Evolutionary conservation across 1,140 invertebrate genomes (phyloP).

Genomic region (Lordiphosa clarofinis): DNA sequence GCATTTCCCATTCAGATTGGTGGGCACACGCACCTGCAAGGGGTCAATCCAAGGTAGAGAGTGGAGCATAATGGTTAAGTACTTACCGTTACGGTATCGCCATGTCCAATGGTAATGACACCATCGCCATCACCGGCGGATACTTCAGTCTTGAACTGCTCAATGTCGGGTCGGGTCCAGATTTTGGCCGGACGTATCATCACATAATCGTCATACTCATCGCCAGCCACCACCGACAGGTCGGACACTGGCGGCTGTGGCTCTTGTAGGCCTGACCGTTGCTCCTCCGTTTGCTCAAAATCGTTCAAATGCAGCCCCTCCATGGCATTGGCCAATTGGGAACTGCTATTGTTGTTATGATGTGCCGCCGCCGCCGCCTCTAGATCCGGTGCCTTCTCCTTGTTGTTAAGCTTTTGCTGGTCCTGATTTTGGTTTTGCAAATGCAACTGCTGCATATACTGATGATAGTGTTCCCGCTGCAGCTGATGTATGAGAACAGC

Average conservation of each 20-base stretch:
- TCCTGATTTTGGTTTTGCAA: constrained; percentile 74
- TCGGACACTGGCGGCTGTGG: background rate
- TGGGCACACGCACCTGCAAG: constrained; percentile 92
- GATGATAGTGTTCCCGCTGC: constrained; percentile 98
- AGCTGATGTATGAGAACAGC: constrained; percentile 94
- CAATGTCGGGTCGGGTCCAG: constrained; percentile 96
- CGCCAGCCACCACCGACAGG: constrained; percentile 40
- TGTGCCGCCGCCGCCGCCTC: too few species aligned
- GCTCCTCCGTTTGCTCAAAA: constrained; percentile 19
- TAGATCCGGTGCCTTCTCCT: too few species aligned
- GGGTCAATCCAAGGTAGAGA: background rate
- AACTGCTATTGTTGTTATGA: constrained; percentile 45
- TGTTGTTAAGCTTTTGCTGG: too few species aligned
- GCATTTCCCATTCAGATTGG: constrained; percentile 94
- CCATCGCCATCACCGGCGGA: constrained; percentile 95
- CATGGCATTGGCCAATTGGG: constrained; percentile 49
- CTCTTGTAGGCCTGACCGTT: background rate
- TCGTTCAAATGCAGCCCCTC: constrained; percentile 37
- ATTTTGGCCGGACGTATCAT: constrained; percentile 91
- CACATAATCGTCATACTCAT: constrained; percentile 80
- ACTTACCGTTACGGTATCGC: constrained; percentile 94
- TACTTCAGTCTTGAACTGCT: constrained; percentile 94
- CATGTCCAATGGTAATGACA: constrained; percentile 93
- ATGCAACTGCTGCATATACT: constrained; percentile 95
- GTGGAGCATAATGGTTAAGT: background rate